phyloP scores from a whole-genome alignment of 2,888 invertebrate species.

The Meghimatium bilineatum region DNA sequence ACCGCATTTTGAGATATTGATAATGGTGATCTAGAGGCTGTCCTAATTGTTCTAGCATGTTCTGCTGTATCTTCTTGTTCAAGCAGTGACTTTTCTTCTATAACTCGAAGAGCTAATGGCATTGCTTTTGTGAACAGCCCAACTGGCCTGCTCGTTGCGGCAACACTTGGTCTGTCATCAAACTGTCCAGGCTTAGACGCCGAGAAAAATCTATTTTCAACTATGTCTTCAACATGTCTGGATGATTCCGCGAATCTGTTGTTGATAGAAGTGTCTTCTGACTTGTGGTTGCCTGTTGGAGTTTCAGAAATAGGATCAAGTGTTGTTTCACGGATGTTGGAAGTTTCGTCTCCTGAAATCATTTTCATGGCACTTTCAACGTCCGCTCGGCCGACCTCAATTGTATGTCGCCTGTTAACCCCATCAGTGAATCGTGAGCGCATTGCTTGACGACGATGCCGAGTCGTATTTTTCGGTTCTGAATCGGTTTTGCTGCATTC shows the following conservation, averaged over 20 bases:
- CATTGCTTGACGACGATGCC: not conserved
- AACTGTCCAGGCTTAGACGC: too few relatives aligned
- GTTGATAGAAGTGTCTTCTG: not conserved
- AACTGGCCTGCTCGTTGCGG: not conserved
- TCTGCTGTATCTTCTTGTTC: not conserved
- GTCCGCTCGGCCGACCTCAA: not conserved
- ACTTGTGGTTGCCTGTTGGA: not conserved
- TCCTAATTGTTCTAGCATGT: not conserved
- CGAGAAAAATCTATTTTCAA: not conserved
- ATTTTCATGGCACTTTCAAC: conserved; percentile 11
- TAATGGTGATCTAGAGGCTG: not conserved
- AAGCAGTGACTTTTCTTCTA: not conserved
- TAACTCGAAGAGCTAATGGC: not conserved
- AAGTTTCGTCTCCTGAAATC: not conserved
- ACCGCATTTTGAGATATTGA: conserved; percentile 11
- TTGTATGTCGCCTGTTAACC: conserved; percentile 31
- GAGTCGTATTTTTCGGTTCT: not conserved
- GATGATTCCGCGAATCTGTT: conserved; percentile 1
- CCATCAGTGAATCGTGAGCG: conserved; percentile 18
- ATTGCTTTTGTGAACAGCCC: conserved; percentile 10
- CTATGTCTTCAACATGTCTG: not conserved
- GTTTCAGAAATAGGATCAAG: not conserved
- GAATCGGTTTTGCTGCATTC: not conserved
- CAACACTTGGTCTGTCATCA: not conserved
- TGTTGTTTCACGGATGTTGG: not conserved